Percentiles rank a stretch among this genome's conserved stretches.
phyloP scores from a whole-genome alignment of 2,113 vertebrate species.

The Columba livia region DNA sequence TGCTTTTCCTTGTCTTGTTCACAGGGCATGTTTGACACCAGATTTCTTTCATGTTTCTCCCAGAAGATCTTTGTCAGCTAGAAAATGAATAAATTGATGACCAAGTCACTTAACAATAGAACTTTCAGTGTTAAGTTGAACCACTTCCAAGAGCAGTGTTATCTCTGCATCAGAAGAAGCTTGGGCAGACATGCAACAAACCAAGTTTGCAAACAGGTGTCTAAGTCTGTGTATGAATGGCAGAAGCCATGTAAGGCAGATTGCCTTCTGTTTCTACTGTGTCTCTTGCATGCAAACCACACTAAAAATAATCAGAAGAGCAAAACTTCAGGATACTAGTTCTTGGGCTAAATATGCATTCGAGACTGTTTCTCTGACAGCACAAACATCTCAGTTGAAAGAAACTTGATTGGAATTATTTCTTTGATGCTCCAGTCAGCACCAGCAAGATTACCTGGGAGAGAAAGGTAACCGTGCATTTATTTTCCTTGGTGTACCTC shows the following conservation, averaged over 20 bases:
- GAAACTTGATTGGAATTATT: background rate
- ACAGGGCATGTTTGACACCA: background rate
- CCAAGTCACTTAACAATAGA: background rate
- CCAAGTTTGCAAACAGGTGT: background rate
- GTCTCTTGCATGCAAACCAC: background rate
- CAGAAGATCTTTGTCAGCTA: background rate
- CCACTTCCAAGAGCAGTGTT: background rate
- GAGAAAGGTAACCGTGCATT: background rate
- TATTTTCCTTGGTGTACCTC: background rate
- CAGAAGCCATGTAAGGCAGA: background rate
- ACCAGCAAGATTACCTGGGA: background rate
- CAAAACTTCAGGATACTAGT: background rate
- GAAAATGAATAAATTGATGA: background rate
- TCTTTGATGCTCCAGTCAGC: background rate
- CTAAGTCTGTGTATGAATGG: background rate
- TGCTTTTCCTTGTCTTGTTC: background rate
- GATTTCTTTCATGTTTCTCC: background rate
- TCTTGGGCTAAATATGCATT: background rate
- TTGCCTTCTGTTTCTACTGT: background rate
- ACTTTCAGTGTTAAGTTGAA: background rate
- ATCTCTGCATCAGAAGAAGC: background rate
- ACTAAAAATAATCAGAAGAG: background rate
- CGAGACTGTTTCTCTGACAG: background rate
- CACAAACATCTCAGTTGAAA: background rate
- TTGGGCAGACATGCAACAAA: background rate